Conservation (phyloP, 2,113 vertebrate genomes). For the Hemibagrus wyckioides region DNA sequence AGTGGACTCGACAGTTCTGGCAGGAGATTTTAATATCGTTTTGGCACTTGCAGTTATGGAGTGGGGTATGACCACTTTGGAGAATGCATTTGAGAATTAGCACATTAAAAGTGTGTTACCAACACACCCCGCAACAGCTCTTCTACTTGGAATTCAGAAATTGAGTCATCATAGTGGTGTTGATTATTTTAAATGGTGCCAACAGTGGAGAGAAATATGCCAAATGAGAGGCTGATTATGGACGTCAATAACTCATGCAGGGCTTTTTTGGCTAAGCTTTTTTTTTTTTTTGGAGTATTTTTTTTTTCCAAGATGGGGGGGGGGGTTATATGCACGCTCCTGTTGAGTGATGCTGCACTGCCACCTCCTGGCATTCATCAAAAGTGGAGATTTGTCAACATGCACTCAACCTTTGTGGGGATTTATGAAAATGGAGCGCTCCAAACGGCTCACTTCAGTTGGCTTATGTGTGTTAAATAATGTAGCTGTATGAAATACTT, state of each 20-base stretch:
- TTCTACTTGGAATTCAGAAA: conserved; percentile 55
- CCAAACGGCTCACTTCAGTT: background rate
- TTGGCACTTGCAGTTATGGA: conserved; percentile 50
- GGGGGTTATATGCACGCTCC: conserved; percentile 26
- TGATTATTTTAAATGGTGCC: conserved; percentile 59
- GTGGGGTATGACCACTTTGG: conserved; percentile 52
- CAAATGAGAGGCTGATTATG: conserved; percentile 57
- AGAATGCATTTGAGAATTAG: conserved; percentile 58
- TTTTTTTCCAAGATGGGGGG: background rate
- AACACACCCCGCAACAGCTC: conserved; percentile 55
- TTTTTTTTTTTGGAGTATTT: background rate
- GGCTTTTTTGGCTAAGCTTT: conserved; percentile 57
- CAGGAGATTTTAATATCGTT: conserved; percentile 52
- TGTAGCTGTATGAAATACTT: background rate
- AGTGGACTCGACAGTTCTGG: conserved; percentile 42
- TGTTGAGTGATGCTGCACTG: conserved; percentile 72
- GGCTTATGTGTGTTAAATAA: background rate
- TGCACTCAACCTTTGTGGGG: conserved; percentile 23
- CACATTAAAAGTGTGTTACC: conserved; percentile 60
- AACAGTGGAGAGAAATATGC: conserved; percentile 52
- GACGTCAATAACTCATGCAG: conserved; percentile 55
- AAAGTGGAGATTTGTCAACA: conserved; percentile 24
- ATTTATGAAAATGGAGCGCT: conserved; percentile 29
- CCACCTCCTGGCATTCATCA: conserved; percentile 70
- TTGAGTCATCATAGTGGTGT: conserved; percentile 56